A percentile compares a stretch with the other conserved stretches of the same genome.
Evolutionary conservation across 30 jellyfish, hydroid and myxozoan genomes (phyloP).

Genomic region (Chrysaora quinquecirrha): DNA sequence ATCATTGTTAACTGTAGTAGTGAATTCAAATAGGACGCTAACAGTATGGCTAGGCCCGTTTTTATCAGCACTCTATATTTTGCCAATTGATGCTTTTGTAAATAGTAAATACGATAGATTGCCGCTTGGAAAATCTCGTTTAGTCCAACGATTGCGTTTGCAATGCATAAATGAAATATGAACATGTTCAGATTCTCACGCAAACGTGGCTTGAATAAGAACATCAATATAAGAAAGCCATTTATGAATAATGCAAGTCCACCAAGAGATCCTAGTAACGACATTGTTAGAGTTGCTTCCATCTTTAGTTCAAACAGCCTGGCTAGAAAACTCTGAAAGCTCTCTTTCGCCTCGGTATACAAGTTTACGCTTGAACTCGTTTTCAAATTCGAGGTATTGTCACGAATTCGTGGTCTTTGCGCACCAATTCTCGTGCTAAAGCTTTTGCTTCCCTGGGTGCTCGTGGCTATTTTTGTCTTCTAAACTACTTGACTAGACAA

Average conservation of each 20-base stretch:
- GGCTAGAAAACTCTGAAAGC: too few species aligned
- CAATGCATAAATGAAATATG: conserved; percentile 21
- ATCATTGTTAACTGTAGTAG: conserved; percentile 15
- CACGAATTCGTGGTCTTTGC: too few species aligned
- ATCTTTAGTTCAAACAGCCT: too few species aligned
- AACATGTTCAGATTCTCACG: conserved; percentile 24
- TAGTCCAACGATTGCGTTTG: conserved; percentile 28
- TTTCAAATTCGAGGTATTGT: too few species aligned
- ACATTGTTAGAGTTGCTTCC: conserved; percentile 16
- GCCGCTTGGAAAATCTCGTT: conserved; percentile 39
- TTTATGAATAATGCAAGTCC: conserved; percentile 1
- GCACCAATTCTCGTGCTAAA: too few species aligned
- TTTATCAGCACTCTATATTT: neutral
- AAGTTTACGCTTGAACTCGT: too few species aligned
- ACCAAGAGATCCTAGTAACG: conserved; percentile 2
- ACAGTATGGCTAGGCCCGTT: conserved; percentile 23
- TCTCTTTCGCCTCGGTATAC: too few species aligned
- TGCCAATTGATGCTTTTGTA: neutral
- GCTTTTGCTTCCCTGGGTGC: too few species aligned
- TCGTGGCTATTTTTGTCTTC: too few species aligned
- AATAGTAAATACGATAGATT: conserved; percentile 1
- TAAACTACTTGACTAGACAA: too few species aligned
- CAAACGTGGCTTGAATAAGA: neutral
- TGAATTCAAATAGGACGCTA: conserved; percentile 25
- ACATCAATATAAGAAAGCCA: neutral